Evolutionary conservation across 2,113 vertebrate species (phyloP), one percentile per base, ranked within the genome.

Genomic region (Pachypanchax playfairii): DNA sequence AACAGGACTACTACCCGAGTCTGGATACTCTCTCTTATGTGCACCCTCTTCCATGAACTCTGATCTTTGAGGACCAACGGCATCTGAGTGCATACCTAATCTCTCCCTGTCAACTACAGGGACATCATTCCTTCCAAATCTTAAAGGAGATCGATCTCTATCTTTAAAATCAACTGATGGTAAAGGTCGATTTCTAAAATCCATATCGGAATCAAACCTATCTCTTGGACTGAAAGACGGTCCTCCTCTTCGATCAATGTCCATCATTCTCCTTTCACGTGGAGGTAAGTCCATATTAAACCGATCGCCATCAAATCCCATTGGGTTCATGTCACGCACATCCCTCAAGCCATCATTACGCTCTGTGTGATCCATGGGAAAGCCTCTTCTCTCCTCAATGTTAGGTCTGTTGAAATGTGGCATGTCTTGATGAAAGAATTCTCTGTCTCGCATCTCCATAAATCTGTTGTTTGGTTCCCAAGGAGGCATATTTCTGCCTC

Each of bases 121-220:
- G 5, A 54, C 73, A 43, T 85, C 79, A n/a, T n/a, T 53, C 44
- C 87, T 86, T 31, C 85, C 83, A 76, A 90, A 90, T 55, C 85
- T 78, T 66, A 85, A 60, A 14, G 91, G 89, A 50, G 92, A 91
- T 26, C 85, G 77, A 25, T 92, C 91, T 62, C 91, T 89, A 65
- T 54, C 76, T 60, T 75, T 73, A 44, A 89, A 90, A 72, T 96
- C 94, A 82, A 83, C 24, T 2, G 91, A 64, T 47, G 92, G 89
- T 71, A 90, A 91, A 41, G 93, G 92, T 31, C 92, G 95, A 53
- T 93, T 94, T 83, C 94, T 92, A 83, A 96, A 94, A 86, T 98
- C 94, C 87, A 93, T 90, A 83, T 95, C 89, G 35, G 91, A 91
- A 25, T 91, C 85, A 90, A 92, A 93, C 62, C 84, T 83, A 43